Conservation (phyloP, 2,797 vertebrate genomes). For the Chanos chanos region DNA sequence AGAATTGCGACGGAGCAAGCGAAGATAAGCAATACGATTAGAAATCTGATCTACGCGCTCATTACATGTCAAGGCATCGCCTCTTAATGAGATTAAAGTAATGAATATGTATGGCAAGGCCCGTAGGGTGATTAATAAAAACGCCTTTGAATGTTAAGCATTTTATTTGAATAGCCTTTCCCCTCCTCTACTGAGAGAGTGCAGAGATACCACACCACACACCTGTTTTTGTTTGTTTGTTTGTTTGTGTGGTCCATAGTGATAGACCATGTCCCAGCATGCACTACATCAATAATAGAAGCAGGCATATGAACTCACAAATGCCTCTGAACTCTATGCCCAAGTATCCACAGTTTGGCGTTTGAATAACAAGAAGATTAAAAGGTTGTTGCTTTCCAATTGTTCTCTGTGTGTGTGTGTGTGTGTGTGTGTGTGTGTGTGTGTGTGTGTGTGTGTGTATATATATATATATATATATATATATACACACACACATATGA, state of each 20-base stretch:
- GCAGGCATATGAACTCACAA: constrained; percentile 15
- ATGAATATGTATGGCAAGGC: constrained; percentile 40
- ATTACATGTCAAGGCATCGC: constrained; percentile 27
- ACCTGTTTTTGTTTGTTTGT: constrained; percentile 25
- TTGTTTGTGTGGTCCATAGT: background rate
- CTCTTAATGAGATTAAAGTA: constrained; percentile 35
- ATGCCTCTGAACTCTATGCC: constrained; percentile 30
- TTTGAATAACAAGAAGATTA: constrained; percentile 32
- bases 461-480: no score
- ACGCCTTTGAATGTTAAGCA: constrained; percentile 29
- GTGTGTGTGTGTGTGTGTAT: no score
- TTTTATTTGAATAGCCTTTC: constrained; percentile 43
- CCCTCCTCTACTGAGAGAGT: constrained; percentile 5
- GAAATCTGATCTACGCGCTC: constrained; percentile 33
- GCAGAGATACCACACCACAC: background rate
- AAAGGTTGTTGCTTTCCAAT: constrained; percentile 28
- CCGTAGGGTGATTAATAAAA: constrained; percentile 38
- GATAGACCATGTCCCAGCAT: constrained; percentile 5
- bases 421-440: no score
- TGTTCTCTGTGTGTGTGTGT: no score
- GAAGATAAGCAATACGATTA: constrained; percentile 29
- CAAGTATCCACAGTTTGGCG: constrained; percentile 11
- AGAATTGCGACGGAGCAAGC: constrained; percentile 11
- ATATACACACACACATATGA: no score
- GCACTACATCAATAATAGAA: constrained; percentile 17